Conservation (phyloP, 2,113 vertebrate genomes). For the Promerops cafer region DNA sequence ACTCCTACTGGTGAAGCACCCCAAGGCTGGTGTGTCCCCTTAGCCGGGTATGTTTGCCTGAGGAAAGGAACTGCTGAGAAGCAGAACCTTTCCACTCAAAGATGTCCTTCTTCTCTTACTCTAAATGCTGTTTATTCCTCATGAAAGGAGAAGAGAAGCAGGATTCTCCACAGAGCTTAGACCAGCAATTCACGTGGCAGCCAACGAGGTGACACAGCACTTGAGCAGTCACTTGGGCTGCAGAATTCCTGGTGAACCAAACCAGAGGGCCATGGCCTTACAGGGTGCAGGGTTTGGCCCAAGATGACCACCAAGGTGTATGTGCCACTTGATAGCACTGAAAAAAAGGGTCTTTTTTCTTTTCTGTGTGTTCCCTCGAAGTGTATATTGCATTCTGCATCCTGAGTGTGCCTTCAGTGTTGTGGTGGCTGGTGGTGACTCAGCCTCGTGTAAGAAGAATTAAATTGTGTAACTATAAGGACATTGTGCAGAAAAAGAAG, state of each 20-base stretch:
- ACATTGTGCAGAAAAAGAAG: not conserved
- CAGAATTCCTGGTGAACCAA: not conserved
- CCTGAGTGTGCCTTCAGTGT: not conserved
- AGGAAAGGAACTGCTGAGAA: not conserved
- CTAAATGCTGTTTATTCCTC: not conserved
- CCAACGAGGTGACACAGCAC: not conserved
- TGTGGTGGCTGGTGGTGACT: not conserved
- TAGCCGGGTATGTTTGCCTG: not conserved
- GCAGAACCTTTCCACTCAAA: not conserved
- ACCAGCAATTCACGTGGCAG: rapidly evolving
- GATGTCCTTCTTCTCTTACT: not conserved
- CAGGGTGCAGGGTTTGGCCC: not conserved
- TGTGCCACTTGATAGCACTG: not conserved
- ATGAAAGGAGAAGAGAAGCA: not conserved
- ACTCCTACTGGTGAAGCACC: not conserved
- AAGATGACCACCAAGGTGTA: not conserved
- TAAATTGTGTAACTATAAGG: not conserved
- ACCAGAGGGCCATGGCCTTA: not conserved
- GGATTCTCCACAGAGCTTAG: not conserved
- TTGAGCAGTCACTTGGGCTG: rapidly evolving
- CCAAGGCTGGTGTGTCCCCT: not conserved
- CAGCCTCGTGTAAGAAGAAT: not conserved
- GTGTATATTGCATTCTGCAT: not conserved
- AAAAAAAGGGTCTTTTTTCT: not conserved
- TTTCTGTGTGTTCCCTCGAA: rapidly evolving